Conservation (phyloP, 1,140 invertebrate genomes). For the Halesus radiatus region DNA sequence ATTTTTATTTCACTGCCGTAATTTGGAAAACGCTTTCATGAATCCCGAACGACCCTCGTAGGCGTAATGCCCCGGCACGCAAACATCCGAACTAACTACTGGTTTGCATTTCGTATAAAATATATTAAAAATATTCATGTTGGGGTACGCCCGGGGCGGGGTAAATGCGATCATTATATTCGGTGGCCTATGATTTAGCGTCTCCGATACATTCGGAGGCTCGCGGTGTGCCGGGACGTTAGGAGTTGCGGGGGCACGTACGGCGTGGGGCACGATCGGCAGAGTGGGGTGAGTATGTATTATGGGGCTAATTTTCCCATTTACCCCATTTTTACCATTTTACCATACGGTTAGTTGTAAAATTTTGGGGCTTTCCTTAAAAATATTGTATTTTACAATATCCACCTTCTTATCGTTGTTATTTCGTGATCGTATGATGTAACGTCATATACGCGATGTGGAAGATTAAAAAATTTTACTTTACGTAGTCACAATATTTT, state of each 20-base stretch:
- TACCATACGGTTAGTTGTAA: too few relatives aligned
- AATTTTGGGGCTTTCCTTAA: too few relatives aligned
- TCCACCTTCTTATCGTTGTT: too few relatives aligned
- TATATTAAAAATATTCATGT: conserved; percentile 26
- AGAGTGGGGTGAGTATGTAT: too few relatives aligned
- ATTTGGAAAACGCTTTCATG: not conserved
- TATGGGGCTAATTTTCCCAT: too few relatives aligned
- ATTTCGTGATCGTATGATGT: too few relatives aligned
- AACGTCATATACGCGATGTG: too few relatives aligned
- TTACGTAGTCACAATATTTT: too few relatives aligned
- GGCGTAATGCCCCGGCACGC: conserved; percentile 1
- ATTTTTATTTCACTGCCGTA: too few relatives aligned
- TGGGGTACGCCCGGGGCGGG: not conserved
- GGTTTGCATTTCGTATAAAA: conserved; percentile 31
- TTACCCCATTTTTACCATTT: too few relatives aligned
- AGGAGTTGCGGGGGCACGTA: not conserved
- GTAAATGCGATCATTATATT: conserved; percentile 29
- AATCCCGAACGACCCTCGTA: not conserved
- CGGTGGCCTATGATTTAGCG: conserved; percentile 27
- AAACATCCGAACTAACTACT: conserved; percentile 18
- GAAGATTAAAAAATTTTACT: too few relatives aligned
- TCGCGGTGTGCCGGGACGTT: not conserved
- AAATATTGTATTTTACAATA: too few relatives aligned
- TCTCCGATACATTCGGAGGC: not conserved
- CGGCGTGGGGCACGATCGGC: not conserved